Evolutionary conservation across 2,113 vertebrate species (phyloP).

Genomic region (Sylvietta virens): DNA sequence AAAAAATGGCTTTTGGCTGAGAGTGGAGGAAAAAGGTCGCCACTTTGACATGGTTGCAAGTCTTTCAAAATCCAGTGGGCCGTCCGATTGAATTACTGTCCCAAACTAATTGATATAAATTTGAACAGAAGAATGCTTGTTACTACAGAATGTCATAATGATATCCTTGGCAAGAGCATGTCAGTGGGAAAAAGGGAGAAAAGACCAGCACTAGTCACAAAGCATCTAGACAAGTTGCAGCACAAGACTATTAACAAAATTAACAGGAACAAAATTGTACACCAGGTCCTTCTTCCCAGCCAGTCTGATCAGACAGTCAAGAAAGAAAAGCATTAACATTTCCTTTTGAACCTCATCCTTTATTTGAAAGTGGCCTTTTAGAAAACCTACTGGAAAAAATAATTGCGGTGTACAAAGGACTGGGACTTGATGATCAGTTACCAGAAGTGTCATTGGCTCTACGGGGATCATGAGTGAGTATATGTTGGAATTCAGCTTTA

Average conservation of each 20-base stretch:
- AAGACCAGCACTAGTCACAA: constrained; percentile 60
- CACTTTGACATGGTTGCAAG: constrained; percentile 81
- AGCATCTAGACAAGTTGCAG: constrained; percentile 8
- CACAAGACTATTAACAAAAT: constrained; percentile 14
- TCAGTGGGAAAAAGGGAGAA: constrained; percentile 44
- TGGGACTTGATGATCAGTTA: not conserved
- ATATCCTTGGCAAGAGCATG: constrained; percentile 81
- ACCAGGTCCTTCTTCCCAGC: not conserved
- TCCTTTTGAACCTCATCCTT: not conserved
- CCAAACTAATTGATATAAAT: constrained; percentile 93
- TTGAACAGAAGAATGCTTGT: constrained; percentile 93
- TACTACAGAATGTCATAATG: constrained; percentile 86
- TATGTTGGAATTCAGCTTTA: not conserved
- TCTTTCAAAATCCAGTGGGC: constrained; percentile 87
- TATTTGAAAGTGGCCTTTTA: not conserved
- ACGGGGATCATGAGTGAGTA: not conserved
- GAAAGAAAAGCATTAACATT: not conserved
- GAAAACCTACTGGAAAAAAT: not conserved
- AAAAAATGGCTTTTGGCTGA: constrained; percentile 86
- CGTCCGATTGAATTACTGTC: constrained; percentile 90
- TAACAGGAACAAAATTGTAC: not conserved
- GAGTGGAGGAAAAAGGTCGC: constrained; percentile 73
- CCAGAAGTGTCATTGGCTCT: not conserved
- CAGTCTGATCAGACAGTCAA: not conserved
- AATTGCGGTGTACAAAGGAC: not conserved